Evolutionary conservation across 2,113 vertebrate genomes (phyloP).

Genomic region (Burhinus oedicnemus): DNA sequence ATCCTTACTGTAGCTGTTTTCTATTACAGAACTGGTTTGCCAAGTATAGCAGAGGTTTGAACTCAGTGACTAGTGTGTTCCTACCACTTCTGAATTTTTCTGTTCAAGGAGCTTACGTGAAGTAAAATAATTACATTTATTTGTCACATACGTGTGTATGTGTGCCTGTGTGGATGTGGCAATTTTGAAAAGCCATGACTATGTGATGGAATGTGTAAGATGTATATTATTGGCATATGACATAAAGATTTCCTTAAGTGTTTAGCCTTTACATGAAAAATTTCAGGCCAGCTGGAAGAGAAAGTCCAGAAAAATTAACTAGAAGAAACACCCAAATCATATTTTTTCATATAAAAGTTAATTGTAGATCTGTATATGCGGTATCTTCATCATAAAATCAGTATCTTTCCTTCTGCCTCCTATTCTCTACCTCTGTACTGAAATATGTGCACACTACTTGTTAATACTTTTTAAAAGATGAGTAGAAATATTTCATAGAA

Average conservation of each 20-base stretch:
- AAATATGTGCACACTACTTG: background rate
- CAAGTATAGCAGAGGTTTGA: background rate
- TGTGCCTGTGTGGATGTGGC: background rate
- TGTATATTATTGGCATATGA: background rate
- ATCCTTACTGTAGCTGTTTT: background rate
- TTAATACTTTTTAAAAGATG: background rate
- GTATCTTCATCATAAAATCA: background rate
- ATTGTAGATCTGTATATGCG: background rate
- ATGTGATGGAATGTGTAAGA: background rate
- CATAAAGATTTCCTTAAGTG: background rate
- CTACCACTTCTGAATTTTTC: background rate
- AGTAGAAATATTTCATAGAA: background rate
- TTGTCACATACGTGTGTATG: background rate
- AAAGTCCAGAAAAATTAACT: background rate
- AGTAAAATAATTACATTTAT: background rate
- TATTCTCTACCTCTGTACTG: background rate
- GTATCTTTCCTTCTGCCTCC: background rate
- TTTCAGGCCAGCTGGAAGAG: background rate
- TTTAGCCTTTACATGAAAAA: background rate
- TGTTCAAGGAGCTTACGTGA: background rate
- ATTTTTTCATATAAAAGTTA: background rate
- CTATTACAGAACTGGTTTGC: background rate
- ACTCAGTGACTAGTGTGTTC: background rate
- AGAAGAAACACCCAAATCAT: background rate
- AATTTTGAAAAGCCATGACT: background rate